Conservation (phyloP, 2,797 vertebrate species). For the Vultur gryphus region DNA sequence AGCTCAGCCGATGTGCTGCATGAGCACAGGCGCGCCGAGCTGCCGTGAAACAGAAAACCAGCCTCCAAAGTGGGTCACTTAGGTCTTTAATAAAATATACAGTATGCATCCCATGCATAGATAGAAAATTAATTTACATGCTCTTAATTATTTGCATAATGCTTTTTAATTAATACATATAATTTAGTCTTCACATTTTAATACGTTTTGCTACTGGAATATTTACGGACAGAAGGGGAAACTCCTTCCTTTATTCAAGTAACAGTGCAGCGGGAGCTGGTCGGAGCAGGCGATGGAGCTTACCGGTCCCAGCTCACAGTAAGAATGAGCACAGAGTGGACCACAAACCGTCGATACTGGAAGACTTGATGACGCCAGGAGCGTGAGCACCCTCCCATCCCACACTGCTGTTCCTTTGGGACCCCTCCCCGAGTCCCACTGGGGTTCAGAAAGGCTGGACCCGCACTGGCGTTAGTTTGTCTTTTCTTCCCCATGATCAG, state of each 20-base stretch:
- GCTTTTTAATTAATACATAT: slow-evolving; percentile 40
- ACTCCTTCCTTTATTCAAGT: slow-evolving; percentile 61
- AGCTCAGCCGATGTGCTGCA: background rate
- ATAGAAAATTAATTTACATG: slow-evolving; percentile 71
- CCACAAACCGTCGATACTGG: background rate
- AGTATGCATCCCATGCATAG: slow-evolving; percentile 69
- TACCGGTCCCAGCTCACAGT: background rate
- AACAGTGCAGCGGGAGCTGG: slow-evolving; percentile 31
- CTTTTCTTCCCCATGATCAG: background rate
- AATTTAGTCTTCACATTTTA: slow-evolving; percentile 45
- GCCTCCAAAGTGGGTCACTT: background rate
- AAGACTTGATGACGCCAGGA: slow-evolving; percentile 37
- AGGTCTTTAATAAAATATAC: slow-evolving; percentile 71
- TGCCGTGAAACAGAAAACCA: background rate
- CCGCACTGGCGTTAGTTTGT: background rate
- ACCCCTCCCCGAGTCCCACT: background rate
- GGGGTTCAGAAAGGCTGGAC: background rate
- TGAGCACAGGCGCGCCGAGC: background rate
- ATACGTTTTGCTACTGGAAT: slow-evolving; percentile 62
- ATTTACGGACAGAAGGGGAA: slow-evolving; percentile 38
- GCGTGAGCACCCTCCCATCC: background rate
- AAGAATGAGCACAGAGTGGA: background rate
- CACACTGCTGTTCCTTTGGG: background rate
- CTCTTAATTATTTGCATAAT: slow-evolving; percentile 66
- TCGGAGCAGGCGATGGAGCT: background rate